Evolutionary conservation across 2,888 invertebrate species (phyloP).

Genomic region (Calameuta idolon): DNA sequence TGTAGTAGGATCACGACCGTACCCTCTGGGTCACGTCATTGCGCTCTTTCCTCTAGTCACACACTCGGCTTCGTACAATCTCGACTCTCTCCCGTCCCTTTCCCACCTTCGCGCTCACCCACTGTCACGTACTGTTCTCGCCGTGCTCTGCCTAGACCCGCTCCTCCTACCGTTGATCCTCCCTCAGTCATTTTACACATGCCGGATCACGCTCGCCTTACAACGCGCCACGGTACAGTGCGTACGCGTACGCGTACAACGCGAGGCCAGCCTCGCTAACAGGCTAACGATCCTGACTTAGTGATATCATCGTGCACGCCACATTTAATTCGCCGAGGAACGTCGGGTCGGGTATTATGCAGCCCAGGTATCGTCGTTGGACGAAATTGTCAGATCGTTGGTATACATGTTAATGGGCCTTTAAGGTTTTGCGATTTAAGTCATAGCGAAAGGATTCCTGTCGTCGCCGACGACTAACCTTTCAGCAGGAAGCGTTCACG

Average conservation of each 20-base stretch:
- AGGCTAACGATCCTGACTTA: slow-evolving; percentile 20
- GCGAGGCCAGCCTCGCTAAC: not conserved
- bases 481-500: not conserved
- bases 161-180: not conserved
- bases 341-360: not conserved
- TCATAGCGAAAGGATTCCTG: not conserved
- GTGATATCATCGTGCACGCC: slow-evolving; percentile 9
- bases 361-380: not conserved
- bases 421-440: not conserved
- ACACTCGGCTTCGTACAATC: not conserved
- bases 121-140: not conserved
- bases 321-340: not conserved
- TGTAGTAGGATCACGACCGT: not conserved
- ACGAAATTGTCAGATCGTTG: not conserved
- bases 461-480: not conserved
- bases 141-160: not conserved
- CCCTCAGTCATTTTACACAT: not conserved
- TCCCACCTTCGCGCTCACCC: not conserved
- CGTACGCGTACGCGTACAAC: slow-evolving; percentile 38
- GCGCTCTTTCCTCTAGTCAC: slow-evolving; percentile 2
- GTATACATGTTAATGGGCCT: not conserved
- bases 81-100: not conserved
- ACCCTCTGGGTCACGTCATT: not conserved
- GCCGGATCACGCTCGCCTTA: not conserved
- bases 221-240: slow-evolving; percentile 44